phyloP scores from a whole-genome alignment of 2,888 invertebrate species.

The Thymelicus sylvestris region DNA sequence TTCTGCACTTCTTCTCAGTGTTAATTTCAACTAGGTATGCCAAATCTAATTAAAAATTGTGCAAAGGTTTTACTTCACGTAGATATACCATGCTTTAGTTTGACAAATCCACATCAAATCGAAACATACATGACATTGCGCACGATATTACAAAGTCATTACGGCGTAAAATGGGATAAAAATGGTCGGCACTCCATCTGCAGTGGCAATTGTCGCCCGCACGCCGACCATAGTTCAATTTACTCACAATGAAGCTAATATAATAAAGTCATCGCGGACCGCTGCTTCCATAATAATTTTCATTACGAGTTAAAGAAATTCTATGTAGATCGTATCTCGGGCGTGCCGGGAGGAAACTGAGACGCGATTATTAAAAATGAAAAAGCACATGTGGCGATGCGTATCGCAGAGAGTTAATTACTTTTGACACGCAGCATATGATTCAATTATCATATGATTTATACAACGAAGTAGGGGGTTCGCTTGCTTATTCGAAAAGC shows the following conservation, averaged over 20 bases:
- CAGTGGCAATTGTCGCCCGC: slow-evolving; percentile 63
- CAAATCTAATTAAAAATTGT: no score
- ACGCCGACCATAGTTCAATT: slow-evolving; percentile 72
- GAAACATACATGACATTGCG: slow-evolving; percentile 15
- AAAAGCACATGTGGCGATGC: slow-evolving; percentile 82
- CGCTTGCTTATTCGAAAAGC: slow-evolving; percentile 69
- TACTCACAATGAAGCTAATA: slow-evolving; percentile 79
- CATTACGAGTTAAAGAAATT: slow-evolving; percentile 76
- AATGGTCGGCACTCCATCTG: slow-evolving; percentile 56
- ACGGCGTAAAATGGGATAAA: slow-evolving; percentile 48
- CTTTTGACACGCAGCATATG: slow-evolving; percentile 84
- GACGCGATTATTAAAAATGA: slow-evolving; percentile 81
- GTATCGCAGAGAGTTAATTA: slow-evolving; percentile 83
- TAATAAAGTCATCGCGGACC: slow-evolving; percentile 71
- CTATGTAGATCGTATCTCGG: slow-evolving; percentile 78
- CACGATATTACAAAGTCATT: slow-evolving; percentile 45
- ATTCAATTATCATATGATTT: slow-evolving; percentile 85
- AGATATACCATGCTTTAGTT: no score
- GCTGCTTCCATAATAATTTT: slow-evolving; percentile 73
- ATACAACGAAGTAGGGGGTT: slow-evolving; percentile 65
- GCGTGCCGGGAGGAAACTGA: slow-evolving; percentile 77
- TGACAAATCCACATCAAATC: neutral
- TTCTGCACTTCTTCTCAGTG: no score
- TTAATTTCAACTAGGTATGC: no score
- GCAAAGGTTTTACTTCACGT: no score